Evolutionary conservation across 2,888 invertebrate genomes (phyloP), one percentile per base, ranked within the genome.

Genomic region (Aphidius colemani): DNA sequence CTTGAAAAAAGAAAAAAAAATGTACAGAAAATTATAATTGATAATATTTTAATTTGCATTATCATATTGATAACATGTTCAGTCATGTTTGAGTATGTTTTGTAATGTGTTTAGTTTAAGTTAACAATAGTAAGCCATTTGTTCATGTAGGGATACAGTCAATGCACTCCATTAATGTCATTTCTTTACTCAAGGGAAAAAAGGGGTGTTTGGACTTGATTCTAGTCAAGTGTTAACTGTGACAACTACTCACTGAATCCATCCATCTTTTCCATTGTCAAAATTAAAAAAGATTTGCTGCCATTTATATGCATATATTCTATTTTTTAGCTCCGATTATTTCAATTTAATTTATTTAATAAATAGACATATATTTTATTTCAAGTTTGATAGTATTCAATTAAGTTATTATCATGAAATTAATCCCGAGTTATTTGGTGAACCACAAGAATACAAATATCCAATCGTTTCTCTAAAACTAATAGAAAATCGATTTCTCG

Each of bases 201-300:
- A 65, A 59, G 68, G 66, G 64, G 65, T 44, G 53, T 18, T 55
- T 7, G 59, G 58, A 63, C 61, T 63, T 57, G 39, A 30, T 70
- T 67, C 71, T 71, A 67, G 70, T 72, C 71, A 75, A 77, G 74
- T 74, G 77, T 75, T 77, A 76, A 75, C 74, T 73, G 71, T 72
- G 69, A 72, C 73, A 75, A 75, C 74, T 72, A 71, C 46, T 48
- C 56, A 46, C 30, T 30, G 72, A 72, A 71, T 70, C 67, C 69
- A 70, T 72, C 72, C 74, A 66, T 69, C 66, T 56, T 64, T 11
- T 48, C 46, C 10, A 48, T 48, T 48, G 11, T 10, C 10, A 1
- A 8, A 48, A 53, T 49, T 43, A 41, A 62, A 43, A 43, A 44
- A 51, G 56, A 55, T 48, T 7, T 50, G 49, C 7, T 4, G 40